Evolutionary conservation across 2,888 invertebrate species (phyloP).

Genomic region (Tipula confusa): DNA sequence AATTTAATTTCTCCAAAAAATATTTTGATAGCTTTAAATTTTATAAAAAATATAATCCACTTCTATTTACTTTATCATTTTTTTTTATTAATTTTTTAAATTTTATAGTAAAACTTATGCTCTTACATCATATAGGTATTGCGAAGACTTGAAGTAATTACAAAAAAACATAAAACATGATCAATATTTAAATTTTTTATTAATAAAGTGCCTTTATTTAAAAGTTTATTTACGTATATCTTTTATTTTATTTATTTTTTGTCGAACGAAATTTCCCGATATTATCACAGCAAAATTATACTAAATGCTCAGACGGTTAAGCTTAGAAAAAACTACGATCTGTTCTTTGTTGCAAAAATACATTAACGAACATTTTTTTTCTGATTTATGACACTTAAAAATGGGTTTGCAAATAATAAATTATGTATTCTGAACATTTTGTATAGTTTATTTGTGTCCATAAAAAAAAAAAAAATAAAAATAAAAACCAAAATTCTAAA

Average conservation of each 20-base stretch:
- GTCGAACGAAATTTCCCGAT: not conserved
- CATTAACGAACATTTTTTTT: not conserved
- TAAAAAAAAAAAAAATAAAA: not conserved
- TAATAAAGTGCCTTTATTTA: not conserved
- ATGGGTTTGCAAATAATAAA: not conserved
- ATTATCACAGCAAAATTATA: not conserved
- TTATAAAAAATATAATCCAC: conserved; percentile 12
- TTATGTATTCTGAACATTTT: not conserved
- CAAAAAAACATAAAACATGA: not conserved
- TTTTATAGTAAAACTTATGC: conserved; percentile 12
- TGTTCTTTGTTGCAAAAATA: not conserved
- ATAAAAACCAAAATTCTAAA: too few relatives aligned
- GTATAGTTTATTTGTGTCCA: not conserved
- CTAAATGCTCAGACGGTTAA: not conserved
- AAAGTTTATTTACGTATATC: not conserved
- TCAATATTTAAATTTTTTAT: not conserved
- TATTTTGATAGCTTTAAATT: conserved; percentile 1
- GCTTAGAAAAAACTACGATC: not conserved
- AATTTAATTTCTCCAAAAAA: not conserved
- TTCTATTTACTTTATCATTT: not conserved
- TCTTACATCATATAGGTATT: not conserved
- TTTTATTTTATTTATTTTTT: not conserved
- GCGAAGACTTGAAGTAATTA: conserved; percentile 8
- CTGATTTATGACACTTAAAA: not conserved
- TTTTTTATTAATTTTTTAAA: not conserved